Evolutionary conservation across 2,797 vertebrate genomes (phyloP).

Genomic region (Pampus argenteus): DNA sequence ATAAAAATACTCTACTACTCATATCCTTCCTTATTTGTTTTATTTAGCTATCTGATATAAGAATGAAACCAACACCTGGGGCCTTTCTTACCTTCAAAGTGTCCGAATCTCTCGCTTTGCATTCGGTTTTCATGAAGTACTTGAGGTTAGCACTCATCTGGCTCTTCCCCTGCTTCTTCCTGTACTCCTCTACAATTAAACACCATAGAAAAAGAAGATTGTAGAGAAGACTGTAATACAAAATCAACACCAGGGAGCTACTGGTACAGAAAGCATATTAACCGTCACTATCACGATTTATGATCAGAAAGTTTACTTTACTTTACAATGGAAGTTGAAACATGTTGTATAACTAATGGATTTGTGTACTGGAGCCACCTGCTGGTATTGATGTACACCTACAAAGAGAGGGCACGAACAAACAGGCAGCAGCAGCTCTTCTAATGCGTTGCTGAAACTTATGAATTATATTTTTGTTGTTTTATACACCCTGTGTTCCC

Average conservation of each 20-base stretch:
- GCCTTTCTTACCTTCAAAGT: slow-evolving; percentile 71
- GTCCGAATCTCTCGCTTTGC: slow-evolving; percentile 55
- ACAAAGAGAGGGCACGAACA: too few species aligned
- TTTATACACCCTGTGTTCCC: too few species aligned
- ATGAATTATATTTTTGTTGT: too few species aligned
- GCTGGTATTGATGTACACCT: neutral
- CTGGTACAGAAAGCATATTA: neutral
- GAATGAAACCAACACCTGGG: too few species aligned
- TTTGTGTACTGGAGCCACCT: neutral
- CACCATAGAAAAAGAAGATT: neutral
- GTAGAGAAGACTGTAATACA: neutral
- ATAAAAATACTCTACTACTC: neutral
- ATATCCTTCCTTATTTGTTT: neutral
- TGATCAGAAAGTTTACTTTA: too few species aligned
- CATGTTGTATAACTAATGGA: too few species aligned
- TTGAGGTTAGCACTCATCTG: slow-evolving; percentile 76
- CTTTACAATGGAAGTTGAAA: too few species aligned
- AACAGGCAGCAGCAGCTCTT: neutral
- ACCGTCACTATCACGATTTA: too few species aligned
- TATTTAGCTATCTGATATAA: neutral
- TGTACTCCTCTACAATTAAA: slow-evolving; percentile 78
- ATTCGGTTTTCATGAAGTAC: slow-evolving; percentile 71
- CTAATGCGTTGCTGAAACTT: too few species aligned
- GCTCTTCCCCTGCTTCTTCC: slow-evolving; percentile 79
- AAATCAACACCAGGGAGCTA: neutral